Evolutionary conservation across 2,888 invertebrate genomes (phyloP).

Genomic region (Tricholauxania praeusta): DNA sequence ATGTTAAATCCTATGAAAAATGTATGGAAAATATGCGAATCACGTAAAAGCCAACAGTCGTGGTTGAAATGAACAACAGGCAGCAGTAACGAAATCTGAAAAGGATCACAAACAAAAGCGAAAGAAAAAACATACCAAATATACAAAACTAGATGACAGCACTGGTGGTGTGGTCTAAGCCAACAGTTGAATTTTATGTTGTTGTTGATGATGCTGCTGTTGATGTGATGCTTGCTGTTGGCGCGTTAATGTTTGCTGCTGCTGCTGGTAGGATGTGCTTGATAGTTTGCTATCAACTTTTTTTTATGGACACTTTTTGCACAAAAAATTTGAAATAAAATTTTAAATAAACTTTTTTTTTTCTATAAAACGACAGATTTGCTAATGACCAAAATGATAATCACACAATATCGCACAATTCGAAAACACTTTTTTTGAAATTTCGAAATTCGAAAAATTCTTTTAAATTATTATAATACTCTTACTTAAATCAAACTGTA

Average conservation of each 20-base stretch:
- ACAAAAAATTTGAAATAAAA: no score
- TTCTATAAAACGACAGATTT: no score
- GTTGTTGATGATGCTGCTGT: background rate
- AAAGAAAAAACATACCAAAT: slow-evolving; percentile 11
- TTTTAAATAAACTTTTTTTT: no score
- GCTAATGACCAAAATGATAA: no score
- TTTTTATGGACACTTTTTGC: no score
- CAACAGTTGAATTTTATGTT: slow-evolving; percentile 8
- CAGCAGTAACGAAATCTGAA: background rate
- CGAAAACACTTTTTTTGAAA: no score
- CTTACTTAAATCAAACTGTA: background rate
- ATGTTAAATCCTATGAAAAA: no score
- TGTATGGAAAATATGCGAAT: slow-evolving; percentile 3
- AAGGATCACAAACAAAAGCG: background rate
- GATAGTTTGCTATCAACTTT: no score
- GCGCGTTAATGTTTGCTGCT: no score
- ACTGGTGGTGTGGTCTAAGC: background rate
- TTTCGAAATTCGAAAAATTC: no score
- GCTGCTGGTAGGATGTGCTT: no score
- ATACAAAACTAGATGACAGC: background rate
- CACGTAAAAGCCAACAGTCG: slow-evolving; percentile 20
- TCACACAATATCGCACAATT: no score
- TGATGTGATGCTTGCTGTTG: slow-evolving; percentile 17
- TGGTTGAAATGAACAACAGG: background rate
- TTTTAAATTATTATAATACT: background rate